These are phyloP conservation scores for Papilio machaon DNA, from an alignment of 1,140 invertebrate genomes.

Conservation along the genomic window DNA sequence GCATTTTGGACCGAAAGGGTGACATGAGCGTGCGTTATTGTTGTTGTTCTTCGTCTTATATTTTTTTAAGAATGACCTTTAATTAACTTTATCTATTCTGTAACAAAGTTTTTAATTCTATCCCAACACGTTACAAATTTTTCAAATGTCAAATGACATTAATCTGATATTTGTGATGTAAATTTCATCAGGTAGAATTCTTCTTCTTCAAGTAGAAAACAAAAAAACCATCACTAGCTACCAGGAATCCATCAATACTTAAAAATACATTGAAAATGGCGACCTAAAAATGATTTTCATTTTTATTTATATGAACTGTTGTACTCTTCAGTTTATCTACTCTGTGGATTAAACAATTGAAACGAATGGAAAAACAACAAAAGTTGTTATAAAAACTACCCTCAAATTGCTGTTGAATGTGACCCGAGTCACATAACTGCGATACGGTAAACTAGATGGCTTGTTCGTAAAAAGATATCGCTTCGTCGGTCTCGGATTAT, in stretches of 20 bases:
- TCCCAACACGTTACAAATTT: neutral
- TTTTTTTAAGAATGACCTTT: neutral
- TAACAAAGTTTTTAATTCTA: neutral
- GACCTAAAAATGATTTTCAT: neutral
- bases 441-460: constrained; percentile 16
- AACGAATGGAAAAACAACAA: neutral
- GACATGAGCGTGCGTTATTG: neutral
- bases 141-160: no score
- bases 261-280: no score
- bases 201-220: no score
- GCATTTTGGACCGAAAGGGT: no score
- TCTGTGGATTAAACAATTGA: constrained; percentile 4
- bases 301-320: neutral
- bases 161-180: no score
- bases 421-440: neutral
- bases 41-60: neutral
- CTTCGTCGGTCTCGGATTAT: neutral
- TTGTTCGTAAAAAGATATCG: constrained; percentile 26
- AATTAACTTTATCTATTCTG: neutral
- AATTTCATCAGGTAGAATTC: no score
- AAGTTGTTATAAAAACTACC: neutral
- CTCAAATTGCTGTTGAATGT: constrained; percentile 9
- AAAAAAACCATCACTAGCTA: no score
- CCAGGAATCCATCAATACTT: no score
- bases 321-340: neutral